A percentile compares a stretch with the other conserved stretches of the same genome.
These are phyloP conservation scores for Augochlorella aurata DNA, from an alignment of 2,888 invertebrate genomes.

Conservation along the genomic window DNA sequence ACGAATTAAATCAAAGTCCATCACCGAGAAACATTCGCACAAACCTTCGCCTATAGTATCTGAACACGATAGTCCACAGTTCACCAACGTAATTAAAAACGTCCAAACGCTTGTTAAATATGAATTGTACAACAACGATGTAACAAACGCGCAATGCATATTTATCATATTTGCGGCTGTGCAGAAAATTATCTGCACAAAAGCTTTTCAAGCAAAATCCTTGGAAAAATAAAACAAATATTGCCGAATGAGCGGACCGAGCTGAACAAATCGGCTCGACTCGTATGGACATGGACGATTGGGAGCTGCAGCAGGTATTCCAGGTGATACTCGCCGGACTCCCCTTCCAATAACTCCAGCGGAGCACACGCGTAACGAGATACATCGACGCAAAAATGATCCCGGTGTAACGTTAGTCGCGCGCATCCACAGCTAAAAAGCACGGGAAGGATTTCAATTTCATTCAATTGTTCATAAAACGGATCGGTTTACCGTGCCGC, in stretches of 20 bases:
- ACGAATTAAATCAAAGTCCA: too few relatives aligned
- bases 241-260: background rate
- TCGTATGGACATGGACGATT: background rate
- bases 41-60: too few relatives aligned
- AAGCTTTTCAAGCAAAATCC: background rate
- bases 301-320: constrained; percentile 7
- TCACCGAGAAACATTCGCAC: too few relatives aligned
- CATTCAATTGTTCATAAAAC: constrained; percentile 29
- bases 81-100: too few relatives aligned
- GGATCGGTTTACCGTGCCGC: constrained; percentile 27
- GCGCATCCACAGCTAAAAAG: constrained; percentile 18
- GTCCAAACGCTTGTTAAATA: too few relatives aligned
- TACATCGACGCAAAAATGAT: constrained; percentile 31
- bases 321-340: background rate
- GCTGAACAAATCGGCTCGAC: background rate
- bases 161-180: background rate
- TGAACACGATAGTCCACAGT: too few relatives aligned
- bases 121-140: too few relatives aligned
- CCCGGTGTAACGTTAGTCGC: constrained; percentile 30
- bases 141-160: too few relatives aligned
- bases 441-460: constrained; percentile 26
- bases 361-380: constrained; percentile 25
- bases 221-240: background rate
- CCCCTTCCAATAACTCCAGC: background rate
- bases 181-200: background rate